phyloP scores from a whole-genome alignment of 2,113 vertebrate genomes.

The Hippolais icterina region DNA sequence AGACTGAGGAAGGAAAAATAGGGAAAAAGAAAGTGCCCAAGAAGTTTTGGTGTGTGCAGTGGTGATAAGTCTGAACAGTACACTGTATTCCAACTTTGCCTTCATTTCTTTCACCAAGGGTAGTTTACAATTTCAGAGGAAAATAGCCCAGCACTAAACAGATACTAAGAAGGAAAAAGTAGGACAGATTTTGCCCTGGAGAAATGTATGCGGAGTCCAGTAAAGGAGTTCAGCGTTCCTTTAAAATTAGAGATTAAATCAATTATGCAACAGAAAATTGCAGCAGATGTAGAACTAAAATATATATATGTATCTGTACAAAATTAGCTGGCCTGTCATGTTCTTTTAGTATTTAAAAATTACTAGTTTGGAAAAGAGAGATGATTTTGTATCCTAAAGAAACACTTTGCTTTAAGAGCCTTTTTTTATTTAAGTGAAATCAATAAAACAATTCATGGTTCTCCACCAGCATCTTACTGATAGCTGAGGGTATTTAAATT shows the following conservation, averaged over 20 bases:
- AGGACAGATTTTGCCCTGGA: slow-evolving; percentile 80
- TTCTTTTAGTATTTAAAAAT: slow-evolving; percentile 64
- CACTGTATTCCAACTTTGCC: slow-evolving; percentile 71
- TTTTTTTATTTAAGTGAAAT: background rate
- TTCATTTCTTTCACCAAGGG: slow-evolving; percentile 76
- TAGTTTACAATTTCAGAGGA: slow-evolving; percentile 69
- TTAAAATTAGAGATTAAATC: slow-evolving; percentile 84
- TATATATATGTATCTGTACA: slow-evolving; percentile 44
- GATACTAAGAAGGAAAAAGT: slow-evolving; percentile 75
- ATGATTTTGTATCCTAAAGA: slow-evolving; percentile 15
- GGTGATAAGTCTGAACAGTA: slow-evolving; percentile 26
- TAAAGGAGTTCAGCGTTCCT: slow-evolving; percentile 76
- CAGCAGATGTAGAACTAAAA: slow-evolving; percentile 74
- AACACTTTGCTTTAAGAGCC: background rate
- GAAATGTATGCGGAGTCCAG: slow-evolving; percentile 78
- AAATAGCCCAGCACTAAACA: slow-evolving; percentile 73
- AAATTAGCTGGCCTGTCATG: slow-evolving; percentile 71
- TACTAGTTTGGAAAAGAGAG: slow-evolving; percentile 39
- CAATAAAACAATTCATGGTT: background rate
- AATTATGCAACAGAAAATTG: slow-evolving; percentile 78
- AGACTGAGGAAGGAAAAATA: background rate
- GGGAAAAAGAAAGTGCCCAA: background rate
- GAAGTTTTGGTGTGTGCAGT: background rate
- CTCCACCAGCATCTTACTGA: background rate
- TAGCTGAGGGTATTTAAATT: background rate